phyloP scores from a whole-genome alignment of 2,113 vertebrate species.

The Mugil cephalus region DNA sequence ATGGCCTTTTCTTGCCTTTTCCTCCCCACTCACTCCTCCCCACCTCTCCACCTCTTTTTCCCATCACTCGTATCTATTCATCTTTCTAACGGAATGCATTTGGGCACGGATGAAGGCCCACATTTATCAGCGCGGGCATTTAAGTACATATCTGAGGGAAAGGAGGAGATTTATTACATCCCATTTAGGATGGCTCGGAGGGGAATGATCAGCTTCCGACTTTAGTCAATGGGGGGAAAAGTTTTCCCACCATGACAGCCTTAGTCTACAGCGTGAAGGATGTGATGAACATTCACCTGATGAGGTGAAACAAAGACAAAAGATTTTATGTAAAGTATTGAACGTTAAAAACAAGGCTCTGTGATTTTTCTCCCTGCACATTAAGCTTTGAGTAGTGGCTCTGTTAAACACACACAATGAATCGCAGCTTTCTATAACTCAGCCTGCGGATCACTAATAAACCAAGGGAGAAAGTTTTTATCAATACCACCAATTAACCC shows the following conservation, averaged over 20 bases:
- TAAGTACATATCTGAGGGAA: constrained; percentile 72
- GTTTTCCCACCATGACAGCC: constrained; percentile 28
- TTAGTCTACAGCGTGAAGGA: constrained; percentile 14
- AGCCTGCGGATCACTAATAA: too few species aligned
- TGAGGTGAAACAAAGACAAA: constrained; percentile 28
- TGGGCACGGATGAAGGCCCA: constrained; percentile 66
- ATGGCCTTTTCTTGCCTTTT: constrained; percentile 58
- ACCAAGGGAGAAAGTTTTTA: too few species aligned
- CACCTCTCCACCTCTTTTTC: constrained; percentile 11
- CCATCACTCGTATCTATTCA: constrained; percentile 68
- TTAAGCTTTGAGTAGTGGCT: too few species aligned
- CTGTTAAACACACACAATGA: too few species aligned
- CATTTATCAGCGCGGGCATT: constrained; percentile 76
- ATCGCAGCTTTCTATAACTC: too few species aligned
- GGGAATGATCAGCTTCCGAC: constrained; percentile 39
- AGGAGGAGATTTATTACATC: constrained; percentile 71
- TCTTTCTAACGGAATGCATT: constrained; percentile 68
- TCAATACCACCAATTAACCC: too few species aligned
- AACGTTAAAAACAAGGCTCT: not conserved
- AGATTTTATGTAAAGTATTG: not conserved
- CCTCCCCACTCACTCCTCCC: constrained; percentile 10
- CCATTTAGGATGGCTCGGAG: constrained; percentile 58
- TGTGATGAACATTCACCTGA: constrained; percentile 5
- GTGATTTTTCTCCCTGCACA: too few species aligned
- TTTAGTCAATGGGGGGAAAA: constrained; percentile 28